These are phyloP conservation scores for Tetragonula carbonaria DNA, from an alignment of 2,888 invertebrate species.

Conservation along the genomic window DNA sequence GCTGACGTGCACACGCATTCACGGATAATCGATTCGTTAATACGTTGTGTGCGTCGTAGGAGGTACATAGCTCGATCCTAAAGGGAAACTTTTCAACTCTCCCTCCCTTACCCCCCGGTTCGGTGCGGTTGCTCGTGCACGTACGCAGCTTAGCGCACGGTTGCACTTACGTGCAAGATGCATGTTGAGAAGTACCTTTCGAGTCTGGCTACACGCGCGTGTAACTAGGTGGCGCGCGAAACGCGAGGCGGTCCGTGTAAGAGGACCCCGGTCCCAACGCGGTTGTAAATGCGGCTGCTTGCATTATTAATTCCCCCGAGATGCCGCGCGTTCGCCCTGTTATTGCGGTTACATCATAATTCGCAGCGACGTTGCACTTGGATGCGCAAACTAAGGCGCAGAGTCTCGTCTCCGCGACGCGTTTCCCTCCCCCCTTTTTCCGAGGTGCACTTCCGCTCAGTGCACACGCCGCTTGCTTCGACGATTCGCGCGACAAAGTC, in stretches of 20 bases:
- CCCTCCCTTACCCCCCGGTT: not conserved
- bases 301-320: conserved; percentile 63
- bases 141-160: conserved; percentile 55
- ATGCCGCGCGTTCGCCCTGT: conserved; percentile 29
- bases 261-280: conserved; percentile 14
- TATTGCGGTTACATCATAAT: conserved; percentile 54
- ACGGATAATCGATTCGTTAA: conserved; percentile 66
- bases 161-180: conserved; percentile 57
- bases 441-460: no score
- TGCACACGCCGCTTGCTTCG: not conserved
- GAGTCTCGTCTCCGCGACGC: conserved; percentile 18
- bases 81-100: conserved; percentile 43
- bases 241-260: not conserved
- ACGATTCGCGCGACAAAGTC: not conserved
- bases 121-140: conserved; percentile 23
- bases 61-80: conserved; percentile 33
- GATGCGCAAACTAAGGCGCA: conserved; percentile 38
- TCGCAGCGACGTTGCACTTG: conserved; percentile 45
- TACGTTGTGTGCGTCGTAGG: conserved; percentile 34
- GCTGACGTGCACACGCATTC: not conserved
- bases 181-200: conserved; percentile 63
- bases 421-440: not conserved
- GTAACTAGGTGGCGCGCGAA: no score
- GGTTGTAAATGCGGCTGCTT: conserved; percentile 42
- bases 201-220: conserved; percentile 40